A percentile compares a stretch with the other conserved stretches of the same genome.
Conservation (phyloP, 2,888 invertebrate genomes). For the Pollenia griseotomentosa region DNA sequence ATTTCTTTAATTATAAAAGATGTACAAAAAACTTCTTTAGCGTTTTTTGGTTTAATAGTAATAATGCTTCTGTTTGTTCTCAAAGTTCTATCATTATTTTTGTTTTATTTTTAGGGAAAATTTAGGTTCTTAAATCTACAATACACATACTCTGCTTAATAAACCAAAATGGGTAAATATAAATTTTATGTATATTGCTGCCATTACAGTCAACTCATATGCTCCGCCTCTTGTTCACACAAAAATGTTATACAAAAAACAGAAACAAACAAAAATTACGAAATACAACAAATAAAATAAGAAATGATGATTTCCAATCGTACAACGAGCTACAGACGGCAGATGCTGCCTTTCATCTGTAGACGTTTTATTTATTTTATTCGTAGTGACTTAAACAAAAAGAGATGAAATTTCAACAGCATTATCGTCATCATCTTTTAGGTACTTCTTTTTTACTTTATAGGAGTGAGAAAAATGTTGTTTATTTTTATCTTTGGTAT, state of each 20-base stretch:
- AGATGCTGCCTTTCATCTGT: conserved; percentile 47
- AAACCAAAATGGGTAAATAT: background rate
- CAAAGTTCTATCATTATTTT: conserved; percentile 9
- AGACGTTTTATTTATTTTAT: conserved; percentile 27
- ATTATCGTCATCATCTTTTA: conserved; percentile 13
- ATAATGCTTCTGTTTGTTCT: background rate
- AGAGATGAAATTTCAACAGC: conserved; percentile 33
- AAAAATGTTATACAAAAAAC: background rate
- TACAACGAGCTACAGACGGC: conserved; percentile 36
- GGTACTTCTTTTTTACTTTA: background rate
- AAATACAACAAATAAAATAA: conserved; percentile 51
- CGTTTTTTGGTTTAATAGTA: background rate
- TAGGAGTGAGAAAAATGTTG: background rate
- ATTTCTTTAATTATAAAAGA: no score
- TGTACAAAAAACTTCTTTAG: background rate
- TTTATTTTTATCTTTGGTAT: conserved; percentile 5
- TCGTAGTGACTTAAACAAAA: background rate
- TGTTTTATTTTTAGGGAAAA: background rate
- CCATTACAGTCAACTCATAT: conserved; percentile 49
- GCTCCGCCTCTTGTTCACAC: conserved; percentile 68
- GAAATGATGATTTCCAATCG: conserved; percentile 58
- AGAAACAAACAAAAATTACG: conserved; percentile 16
- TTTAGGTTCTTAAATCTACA: conserved; percentile 30
- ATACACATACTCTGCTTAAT: background rate
- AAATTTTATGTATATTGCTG: conserved; percentile 18